phyloP scores from a whole-genome alignment of 1,140 invertebrate genomes.

The Vanessa tameamea region DNA sequence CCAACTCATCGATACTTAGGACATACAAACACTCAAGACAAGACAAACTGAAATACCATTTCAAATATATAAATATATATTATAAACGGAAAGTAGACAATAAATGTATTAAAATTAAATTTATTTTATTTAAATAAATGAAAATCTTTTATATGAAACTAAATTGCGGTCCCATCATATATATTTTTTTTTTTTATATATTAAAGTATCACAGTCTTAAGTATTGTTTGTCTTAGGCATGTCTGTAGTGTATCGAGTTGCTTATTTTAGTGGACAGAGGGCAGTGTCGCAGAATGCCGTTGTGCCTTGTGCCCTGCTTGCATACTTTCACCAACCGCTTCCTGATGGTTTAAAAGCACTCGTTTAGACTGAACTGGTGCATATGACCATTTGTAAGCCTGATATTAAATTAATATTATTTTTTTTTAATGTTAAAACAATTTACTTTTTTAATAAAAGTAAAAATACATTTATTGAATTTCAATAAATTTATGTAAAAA shows the following conservation, averaged over 20 bases:
- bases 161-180: too few species aligned
- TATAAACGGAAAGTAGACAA: neutral
- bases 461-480: too few species aligned
- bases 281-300: conserved; percentile 69
- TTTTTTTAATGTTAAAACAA: too few species aligned
- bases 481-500: too few species aligned
- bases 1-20: conserved; percentile 35
- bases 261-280: conserved; percentile 61
- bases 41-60: conserved; percentile 44
- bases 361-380: conserved; percentile 41
- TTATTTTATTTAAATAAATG: too few species aligned
- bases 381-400: neutral
- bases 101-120: too few species aligned
- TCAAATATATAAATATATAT: conserved; percentile 15
- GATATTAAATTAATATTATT: too few species aligned
- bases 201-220: neutral
- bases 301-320: conserved; percentile 63
- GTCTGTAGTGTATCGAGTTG: conserved; percentile 18
- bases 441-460: too few species aligned
- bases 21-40: conserved; percentile 36
- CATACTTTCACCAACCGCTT: conserved; percentile 73
- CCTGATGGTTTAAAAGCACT: conserved; percentile 49
- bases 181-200: too few species aligned
- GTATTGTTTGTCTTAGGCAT: neutral
- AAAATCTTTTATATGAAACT: too few species aligned